Base-by-base conservation (phyloP, 2,888 invertebrate genomes). In the Neuroscelio doddi region DNA sequence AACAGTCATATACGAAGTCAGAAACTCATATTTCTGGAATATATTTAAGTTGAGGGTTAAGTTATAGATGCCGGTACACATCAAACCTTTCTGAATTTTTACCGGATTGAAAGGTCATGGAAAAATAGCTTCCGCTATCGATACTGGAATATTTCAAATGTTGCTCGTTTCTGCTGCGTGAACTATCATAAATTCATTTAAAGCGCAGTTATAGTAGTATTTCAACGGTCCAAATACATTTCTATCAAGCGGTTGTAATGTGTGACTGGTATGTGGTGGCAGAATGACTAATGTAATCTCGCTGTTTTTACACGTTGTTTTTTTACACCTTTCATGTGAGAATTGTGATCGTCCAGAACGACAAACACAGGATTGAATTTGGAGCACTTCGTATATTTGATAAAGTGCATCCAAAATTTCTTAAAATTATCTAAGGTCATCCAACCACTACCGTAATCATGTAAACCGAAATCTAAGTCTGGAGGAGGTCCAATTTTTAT, bases 231-330 rank as follows among this genome's bases (percentile, higher is more conserved):
- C 69, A 55, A 64, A 76, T 9, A 83, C 75, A 29, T 75, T 66
- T 10, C 75, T 72, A 49, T 79, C 79, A 21, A 80, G 51, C 7
- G 80, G 81, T 69, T 84, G 82, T 5, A 82, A 53, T 17, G 74
- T 71, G 63, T 83, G 82, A 15, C 71, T 70, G 61, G 77, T 81
- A 64, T 79, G 79, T 16, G 58, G 59, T 15, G 56, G 62, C 70
- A 62, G 75, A 69, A 42, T 68, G 38, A 53, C 47, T 34, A 14
- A 67, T 42, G 76, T 72, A 50, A 83, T 76, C 12, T 80, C 79
- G 69, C 80, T 78, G 24, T 77, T 75, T 66, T 74, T 74, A 34
- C 75, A 77, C 68, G n/a, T n/a, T n/a, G n/a, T n/a, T n/a, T n/a
- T n/a, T n/a, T n/a, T n/a, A n/a, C n/a, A n/a, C n/a, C n/a, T n/a